These are phyloP conservation scores for Aviceda subcristata DNA, from an alignment of 2,113 vertebrate genomes.

Conservation along the genomic window DNA sequence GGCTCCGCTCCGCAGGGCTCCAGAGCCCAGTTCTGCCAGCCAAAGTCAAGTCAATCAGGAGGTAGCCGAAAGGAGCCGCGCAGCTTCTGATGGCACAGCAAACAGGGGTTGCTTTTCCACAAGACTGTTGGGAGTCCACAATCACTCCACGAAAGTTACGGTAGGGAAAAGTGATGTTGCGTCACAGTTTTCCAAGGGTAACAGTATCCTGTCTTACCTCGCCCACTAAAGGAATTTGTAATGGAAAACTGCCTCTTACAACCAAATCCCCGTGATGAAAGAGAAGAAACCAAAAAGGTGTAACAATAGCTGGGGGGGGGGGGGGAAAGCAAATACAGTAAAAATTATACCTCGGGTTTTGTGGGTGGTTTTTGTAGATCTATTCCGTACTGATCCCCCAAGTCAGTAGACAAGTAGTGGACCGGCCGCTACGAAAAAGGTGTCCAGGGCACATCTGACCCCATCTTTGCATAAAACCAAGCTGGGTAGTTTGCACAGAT, in stretches of 20 bases:
- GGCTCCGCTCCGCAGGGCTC: neutral
- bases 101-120: conserved; percentile 30
- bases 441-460: neutral
- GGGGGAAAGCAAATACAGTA: neutral
- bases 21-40: neutral
- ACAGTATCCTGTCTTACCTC: neutral
- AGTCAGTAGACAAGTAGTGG: neutral
- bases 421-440: conserved; percentile 34
- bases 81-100: neutral
- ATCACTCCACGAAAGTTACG: neutral
- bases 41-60: neutral
- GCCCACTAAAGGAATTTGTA: neutral
- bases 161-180: neutral
- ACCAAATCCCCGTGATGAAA: neutral
- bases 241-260: neutral
- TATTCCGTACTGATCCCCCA: neutral
- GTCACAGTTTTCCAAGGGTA: neutral
- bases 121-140: neutral
- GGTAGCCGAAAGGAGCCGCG: neutral
- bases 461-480: neutral
- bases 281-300: neutral
- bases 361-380: neutral
- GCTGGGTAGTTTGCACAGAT: neutral
- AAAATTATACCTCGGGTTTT: neutral
- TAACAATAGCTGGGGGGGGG: neutral